phyloP scores from a whole-genome alignment of 1,140 invertebrate species.

The Tachypleus tridentatus region DNA sequence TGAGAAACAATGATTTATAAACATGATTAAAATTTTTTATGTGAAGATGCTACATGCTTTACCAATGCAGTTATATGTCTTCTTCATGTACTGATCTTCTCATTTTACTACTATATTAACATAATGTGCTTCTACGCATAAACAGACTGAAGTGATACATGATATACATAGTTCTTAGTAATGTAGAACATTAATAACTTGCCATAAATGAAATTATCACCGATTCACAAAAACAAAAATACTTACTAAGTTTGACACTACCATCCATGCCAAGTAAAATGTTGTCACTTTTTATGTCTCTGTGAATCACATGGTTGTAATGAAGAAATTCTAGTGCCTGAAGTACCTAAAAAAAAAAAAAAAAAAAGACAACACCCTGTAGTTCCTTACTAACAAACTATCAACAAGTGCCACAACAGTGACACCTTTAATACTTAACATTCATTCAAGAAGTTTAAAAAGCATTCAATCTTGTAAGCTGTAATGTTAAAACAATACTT shows the following conservation, averaged over 20 bases:
- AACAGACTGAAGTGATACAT: too few species aligned
- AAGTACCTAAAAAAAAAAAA: constrained; percentile 33
- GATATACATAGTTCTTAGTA: background rate
- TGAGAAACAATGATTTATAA: too few species aligned
- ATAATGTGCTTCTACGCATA: too few species aligned
- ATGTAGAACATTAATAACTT: background rate
- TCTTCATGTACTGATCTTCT: too few species aligned
- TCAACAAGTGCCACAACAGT: background rate
- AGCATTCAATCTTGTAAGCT: too few species aligned
- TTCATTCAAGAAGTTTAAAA: background rate
- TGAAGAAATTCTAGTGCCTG: constrained; percentile 68
- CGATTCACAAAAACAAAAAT: background rate
- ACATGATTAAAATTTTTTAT: too few species aligned
- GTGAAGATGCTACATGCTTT: too few species aligned
- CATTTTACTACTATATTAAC: too few species aligned
- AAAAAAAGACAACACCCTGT: background rate
- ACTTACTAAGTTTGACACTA: constrained; percentile 69
- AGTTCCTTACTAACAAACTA: background rate
- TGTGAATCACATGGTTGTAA: constrained; percentile 57
- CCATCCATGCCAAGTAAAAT: constrained; percentile 93
- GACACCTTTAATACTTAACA: background rate
- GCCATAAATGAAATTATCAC: background rate
- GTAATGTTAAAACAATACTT: too few species aligned
- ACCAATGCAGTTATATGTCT: too few species aligned
- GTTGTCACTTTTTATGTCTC: constrained; percentile 95